phyloP scores from a whole-genome alignment of 2,888 invertebrate genomes.

The Corythucha ciliata region DNA sequence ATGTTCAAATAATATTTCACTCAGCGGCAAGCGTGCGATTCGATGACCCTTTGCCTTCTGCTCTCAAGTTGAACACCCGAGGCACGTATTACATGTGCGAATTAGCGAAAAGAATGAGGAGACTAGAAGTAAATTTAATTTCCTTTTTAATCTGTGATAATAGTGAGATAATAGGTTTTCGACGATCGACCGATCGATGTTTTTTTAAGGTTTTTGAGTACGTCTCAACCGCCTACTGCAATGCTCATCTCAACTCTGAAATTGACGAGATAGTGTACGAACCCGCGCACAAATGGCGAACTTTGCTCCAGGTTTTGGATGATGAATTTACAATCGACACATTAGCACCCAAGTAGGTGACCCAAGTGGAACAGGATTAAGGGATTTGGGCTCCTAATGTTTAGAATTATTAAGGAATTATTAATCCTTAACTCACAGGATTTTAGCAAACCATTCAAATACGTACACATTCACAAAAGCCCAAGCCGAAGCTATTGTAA shows the following conservation, averaged over 20 bases:
- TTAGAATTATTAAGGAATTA: neutral
- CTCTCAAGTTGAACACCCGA: constrained; percentile 31
- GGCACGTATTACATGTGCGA: constrained; percentile 32
- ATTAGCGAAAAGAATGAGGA: constrained; percentile 31
- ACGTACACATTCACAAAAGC: constrained; percentile 34
- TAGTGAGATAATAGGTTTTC: too few species aligned
- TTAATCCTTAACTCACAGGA: constrained; percentile 7
- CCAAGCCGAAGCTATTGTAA: constrained; percentile 25
- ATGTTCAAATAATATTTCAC: constrained; percentile 32
- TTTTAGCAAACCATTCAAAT: constrained; percentile 30
- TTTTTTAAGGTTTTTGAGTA: constrained; percentile 24
- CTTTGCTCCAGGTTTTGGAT: constrained; percentile 28
- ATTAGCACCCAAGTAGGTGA: constrained; percentile 20
- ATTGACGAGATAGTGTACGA: constrained; percentile 26
- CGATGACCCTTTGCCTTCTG: constrained; percentile 30
- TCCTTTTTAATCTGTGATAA: too few species aligned
- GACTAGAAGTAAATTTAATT: constrained; percentile 30
- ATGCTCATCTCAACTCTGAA: constrained; percentile 16
- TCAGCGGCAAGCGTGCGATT: constrained; percentile 34
- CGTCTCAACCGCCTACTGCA: constrained; percentile 28
- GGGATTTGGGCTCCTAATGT: neutral
- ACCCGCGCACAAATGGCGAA: constrained; percentile 20
- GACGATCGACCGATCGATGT: too few species aligned
- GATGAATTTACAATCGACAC: constrained; percentile 24
- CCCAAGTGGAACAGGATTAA: too few species aligned